Base-by-base conservation (phyloP, 2,113 vertebrate species). In the Macquaria ambigua region DNA sequence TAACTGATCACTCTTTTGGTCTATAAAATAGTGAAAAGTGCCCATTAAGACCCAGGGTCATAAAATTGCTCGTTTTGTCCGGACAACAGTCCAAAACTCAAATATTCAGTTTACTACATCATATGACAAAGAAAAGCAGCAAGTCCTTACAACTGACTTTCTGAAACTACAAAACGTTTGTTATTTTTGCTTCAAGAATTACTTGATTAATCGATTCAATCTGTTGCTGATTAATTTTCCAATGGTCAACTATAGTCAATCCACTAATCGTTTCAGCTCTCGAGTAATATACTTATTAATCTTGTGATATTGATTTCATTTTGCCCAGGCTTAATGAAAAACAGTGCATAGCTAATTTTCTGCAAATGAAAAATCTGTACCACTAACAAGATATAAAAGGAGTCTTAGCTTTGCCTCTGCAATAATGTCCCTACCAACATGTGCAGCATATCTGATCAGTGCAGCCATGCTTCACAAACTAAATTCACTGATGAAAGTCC, bases 331-430 rank as follows among this genome's bases (percentile, higher is more conserved):
- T 56, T 63, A 74, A 80, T 76, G 59, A 74, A 73, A 74, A 81
- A 72, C 53, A 6, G 3, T 21, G 46, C 12, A 18, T 6, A 10
- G 25, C 39, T 79, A 7, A 52, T 81, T 74, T 69, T 63, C 64
- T 68, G 74, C 85, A 79, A 41, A 87, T 82, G 53, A 82, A 69
- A 72, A 75, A 74, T 74, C 41, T 58, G 58, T 66, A 34, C 3
- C 23, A 15, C 48, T 66, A 72, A 56, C 21, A 56, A 59, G 41
- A 81, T 31, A 37, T 37, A 34, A 50, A 74, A 48, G 1, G 34
- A 83, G 23, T 67, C 50, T 41, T 8, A 1, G 41, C 67, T 53
- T 23, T 53, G 59, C 39, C n/a, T 74, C 43, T 70, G 69, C 62
- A 74, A 15, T 15, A 15, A 75, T 63, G 23, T 43, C 64, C 48